Conservation (phyloP, 2,888 invertebrate genomes). For the Drosophila buzzatii region DNA sequence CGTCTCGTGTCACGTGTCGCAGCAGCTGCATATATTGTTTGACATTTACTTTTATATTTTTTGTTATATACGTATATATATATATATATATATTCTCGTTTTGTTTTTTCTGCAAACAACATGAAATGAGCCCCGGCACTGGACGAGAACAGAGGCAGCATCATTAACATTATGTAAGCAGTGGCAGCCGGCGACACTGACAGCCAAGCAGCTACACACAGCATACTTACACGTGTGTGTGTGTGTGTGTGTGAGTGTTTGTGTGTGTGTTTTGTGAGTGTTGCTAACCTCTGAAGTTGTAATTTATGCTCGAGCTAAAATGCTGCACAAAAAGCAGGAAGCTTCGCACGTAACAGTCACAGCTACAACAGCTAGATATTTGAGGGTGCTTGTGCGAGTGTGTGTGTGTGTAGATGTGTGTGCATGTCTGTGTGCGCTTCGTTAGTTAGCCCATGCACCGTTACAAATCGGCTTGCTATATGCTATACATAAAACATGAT, state of each 20-base stretch:
- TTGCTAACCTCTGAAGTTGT: slow-evolving; percentile 67
- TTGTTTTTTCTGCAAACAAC: slow-evolving; percentile 64
- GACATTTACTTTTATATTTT: slow-evolving; percentile 63
- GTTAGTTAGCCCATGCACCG: slow-evolving; percentile 68
- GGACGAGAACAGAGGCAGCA: slow-evolving; percentile 48
- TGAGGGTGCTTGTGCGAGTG: background rate
- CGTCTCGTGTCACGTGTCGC: slow-evolving; percentile 16
- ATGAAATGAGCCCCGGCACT: slow-evolving; percentile 63
- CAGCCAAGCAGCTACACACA: slow-evolving; percentile 31
- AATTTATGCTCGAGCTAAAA: slow-evolving; percentile 74
- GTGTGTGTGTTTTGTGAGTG: background rate
- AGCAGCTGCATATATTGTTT: slow-evolving; percentile 34
- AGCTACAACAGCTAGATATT: slow-evolving; percentile 49
- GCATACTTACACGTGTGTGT: background rate
- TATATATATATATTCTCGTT: slow-evolving; percentile 10
- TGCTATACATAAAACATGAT: slow-evolving; percentile 51
- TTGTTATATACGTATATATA: slow-evolving; percentile 19
- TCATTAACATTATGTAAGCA: slow-evolving; percentile 79
- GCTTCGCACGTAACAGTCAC: slow-evolving; percentile 60
- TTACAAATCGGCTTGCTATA: slow-evolving; percentile 54
- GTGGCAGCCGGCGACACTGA: slow-evolving; percentile 70
- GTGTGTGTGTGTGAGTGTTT: background rate
- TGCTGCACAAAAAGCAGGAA: slow-evolving; percentile 65
- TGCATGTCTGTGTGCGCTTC: slow-evolving; percentile 17
- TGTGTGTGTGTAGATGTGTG: slow-evolving; percentile 11